phyloP scores from a whole-genome alignment of 1,140 invertebrate species.

The Belonocnema kinseyi region DNA sequence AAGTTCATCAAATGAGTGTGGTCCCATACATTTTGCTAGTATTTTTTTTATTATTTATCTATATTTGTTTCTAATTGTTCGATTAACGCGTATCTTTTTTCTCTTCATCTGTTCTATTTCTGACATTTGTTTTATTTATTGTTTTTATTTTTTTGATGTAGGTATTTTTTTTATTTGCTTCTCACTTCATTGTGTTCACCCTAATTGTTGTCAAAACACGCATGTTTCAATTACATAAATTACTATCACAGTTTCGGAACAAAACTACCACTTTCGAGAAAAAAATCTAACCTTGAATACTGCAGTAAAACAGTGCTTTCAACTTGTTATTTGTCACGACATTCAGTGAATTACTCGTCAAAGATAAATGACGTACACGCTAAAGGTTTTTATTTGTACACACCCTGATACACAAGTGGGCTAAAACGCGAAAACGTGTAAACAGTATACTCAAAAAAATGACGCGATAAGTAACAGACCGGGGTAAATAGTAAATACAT shows the following conservation, averaged over 20 bases:
- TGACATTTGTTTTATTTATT: background rate
- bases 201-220: constrained; percentile 2
- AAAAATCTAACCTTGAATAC: constrained; percentile 32
- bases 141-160: background rate
- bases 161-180: background rate
- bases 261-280: constrained; percentile 26
- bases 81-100: background rate
- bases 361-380: constrained; percentile 19
- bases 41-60: too few species aligned
- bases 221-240: constrained; percentile 29
- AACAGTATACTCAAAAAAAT: background rate
- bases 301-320: constrained; percentile 31
- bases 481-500: background rate
- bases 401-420: constrained; percentile 22
- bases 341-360: constrained; percentile 31
- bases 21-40: too few species aligned
- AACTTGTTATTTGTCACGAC: constrained; percentile 31
- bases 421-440: background rate
- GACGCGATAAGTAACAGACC: background rate
- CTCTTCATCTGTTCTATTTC: background rate
- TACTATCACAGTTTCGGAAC: constrained; percentile 31
- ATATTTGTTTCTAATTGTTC: too few species aligned
- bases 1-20: too few species aligned
- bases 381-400: background rate
- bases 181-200: background rate